phyloP scores from a whole-genome alignment of 2,113 vertebrate species.

The Callipepla squamata region DNA sequence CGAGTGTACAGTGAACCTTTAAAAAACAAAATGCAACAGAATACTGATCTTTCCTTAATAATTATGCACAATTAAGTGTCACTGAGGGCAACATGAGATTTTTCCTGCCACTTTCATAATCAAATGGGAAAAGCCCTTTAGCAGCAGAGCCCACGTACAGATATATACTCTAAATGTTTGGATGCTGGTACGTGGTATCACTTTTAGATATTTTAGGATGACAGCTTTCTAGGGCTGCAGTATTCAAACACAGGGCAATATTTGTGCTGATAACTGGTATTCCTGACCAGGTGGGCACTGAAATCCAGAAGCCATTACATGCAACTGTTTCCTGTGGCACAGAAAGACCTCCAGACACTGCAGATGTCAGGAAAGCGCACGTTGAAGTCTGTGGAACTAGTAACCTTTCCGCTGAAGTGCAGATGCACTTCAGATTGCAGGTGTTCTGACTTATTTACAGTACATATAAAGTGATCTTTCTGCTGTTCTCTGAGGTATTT shows the following conservation, averaged over 20 bases:
- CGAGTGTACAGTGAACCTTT: accelerated
- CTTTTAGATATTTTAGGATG: not conserved
- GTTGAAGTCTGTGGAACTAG: not conserved
- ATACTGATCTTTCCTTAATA: not conserved
- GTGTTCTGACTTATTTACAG: not conserved
- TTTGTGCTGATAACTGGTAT: not conserved
- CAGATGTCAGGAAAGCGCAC: not conserved
- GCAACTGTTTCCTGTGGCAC: not conserved
- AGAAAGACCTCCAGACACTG: not conserved
- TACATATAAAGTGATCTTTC: accelerated
- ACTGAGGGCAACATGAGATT: not conserved
- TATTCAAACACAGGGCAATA: not conserved
- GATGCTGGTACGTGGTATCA: not conserved
- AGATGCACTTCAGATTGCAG: not conserved
- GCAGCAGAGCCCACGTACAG: not conserved
- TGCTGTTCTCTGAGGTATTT: not conserved
- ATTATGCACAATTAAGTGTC: not conserved
- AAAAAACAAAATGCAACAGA: not conserved
- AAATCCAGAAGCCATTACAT: not conserved
- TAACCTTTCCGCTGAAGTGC: not conserved
- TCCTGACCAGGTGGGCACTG: not conserved
- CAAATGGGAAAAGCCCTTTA: not conserved
- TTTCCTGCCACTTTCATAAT: not conserved
- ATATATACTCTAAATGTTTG: not conserved
- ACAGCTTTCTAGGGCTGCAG: not conserved